A percentile compares a stretch with the other conserved stretches of the same genome.
phyloP scores from a whole-genome alignment of 2,113 vertebrate genomes.

The Tragelaphus strepsiceros region DNA sequence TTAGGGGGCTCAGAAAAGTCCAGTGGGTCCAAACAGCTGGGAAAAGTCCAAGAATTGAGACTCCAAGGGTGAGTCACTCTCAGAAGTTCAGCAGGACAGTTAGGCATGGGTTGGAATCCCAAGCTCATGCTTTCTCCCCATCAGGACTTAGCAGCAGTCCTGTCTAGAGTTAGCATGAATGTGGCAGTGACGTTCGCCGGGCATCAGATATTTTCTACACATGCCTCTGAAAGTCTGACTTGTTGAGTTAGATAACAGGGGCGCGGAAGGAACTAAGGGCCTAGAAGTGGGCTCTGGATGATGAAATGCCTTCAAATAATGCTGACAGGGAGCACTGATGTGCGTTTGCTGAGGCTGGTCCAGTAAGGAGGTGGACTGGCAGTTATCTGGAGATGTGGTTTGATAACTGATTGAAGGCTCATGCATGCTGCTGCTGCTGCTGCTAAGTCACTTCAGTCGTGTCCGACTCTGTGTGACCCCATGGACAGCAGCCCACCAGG shows the following conservation, averaged over 20 bases:
- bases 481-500: too few species aligned
- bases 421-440: background rate
- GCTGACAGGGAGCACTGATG: background rate
- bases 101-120: background rate
- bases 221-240: background rate
- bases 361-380: background rate
- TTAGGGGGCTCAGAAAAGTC: background rate
- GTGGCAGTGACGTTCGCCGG: background rate
- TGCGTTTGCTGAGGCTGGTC: background rate
- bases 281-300: background rate
- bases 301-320: background rate
- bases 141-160: background rate
- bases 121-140: background rate
- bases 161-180: background rate
- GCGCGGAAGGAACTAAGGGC: background rate
- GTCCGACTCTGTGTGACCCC: too few species aligned
- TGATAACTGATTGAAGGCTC: background rate
- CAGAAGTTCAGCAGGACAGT: background rate
- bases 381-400: background rate
- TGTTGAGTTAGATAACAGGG: background rate
- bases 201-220: background rate
- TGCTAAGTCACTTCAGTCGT: background rate
- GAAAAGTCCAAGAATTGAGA: background rate
- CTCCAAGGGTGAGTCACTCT: background rate
- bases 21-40: background rate